A percentile compares a stretch with the other conserved stretches of the same genome.
Conservation (phyloP, 2,113 vertebrate genomes). For the Cryptotis parvus region DNA sequence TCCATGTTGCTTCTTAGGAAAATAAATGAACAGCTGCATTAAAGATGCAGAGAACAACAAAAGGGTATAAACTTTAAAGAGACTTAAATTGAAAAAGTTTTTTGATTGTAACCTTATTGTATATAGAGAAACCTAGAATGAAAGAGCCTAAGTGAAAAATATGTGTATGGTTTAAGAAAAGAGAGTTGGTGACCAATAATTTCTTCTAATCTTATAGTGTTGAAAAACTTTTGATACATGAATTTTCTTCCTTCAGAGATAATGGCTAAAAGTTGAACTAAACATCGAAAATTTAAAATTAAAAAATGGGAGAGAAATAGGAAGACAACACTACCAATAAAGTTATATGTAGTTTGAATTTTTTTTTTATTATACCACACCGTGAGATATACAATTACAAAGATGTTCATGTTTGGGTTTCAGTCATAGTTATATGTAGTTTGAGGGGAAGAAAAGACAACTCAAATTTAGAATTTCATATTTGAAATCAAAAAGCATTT, state of each 20-base stretch:
- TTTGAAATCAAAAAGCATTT: slow-evolving; percentile 58
- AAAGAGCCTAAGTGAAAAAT: slow-evolving; percentile 21
- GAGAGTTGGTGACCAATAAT: slow-evolving; percentile 9
- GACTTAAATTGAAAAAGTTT: slow-evolving; percentile 33
- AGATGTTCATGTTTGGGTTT: too few species aligned
- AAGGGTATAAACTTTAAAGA: slow-evolving; percentile 14
- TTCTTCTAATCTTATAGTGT: slow-evolving; percentile 42
- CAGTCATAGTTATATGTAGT: neutral
- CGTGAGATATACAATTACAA: too few species aligned
- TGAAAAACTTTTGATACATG: neutral
- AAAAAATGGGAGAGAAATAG: slow-evolving; percentile 28
- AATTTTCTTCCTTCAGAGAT: slow-evolving; percentile 38
- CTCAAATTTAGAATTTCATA: slow-evolving; percentile 27
- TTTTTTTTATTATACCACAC: too few species aligned
- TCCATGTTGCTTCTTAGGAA: slow-evolving; percentile 32
- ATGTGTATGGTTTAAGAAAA: slow-evolving; percentile 26
- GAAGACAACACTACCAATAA: slow-evolving; percentile 27
- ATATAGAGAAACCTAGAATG: slow-evolving; percentile 6
- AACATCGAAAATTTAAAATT: slow-evolving; percentile 33
- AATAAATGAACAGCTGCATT: slow-evolving; percentile 26
- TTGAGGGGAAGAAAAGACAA: slow-evolving; percentile 50
- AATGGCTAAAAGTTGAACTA: slow-evolving; percentile 41
- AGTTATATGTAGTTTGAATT: neutral
- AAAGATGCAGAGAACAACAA: slow-evolving; percentile 13
- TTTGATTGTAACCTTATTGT: slow-evolving; percentile 31